Evolutionary conservation across 1,140 invertebrate species (phyloP), one percentile per base, ranked within the genome.

Genomic region (Tachypleus tridentatus): DNA sequence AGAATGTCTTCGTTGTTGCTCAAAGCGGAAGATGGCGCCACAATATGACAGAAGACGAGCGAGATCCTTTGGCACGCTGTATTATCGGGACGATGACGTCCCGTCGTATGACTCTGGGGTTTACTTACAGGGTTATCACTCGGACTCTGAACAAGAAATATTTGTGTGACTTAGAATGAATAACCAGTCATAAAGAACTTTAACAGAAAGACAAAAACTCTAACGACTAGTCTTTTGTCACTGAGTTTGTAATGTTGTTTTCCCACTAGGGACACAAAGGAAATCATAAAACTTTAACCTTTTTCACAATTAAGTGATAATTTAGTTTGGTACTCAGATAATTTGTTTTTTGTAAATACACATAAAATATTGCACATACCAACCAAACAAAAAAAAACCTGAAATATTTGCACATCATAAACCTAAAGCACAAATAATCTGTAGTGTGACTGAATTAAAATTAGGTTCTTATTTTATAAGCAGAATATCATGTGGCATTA

Each of bases 91-190:
- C 9, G 67, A 68, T 11, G 67, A 68, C 51, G 60, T 68, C 60
- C 64, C 65, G 50, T 68, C 67, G 4, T 68, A 68, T 52, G 67
- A 68, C 58, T 68, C 67, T 0, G 67, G 67, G 4, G 63, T 68
- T 57, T 64, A 68, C 53, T 51, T 68, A 11, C 67, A 68, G 50
- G 63, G 60, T 54, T 65, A 60, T 11, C 67, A 68, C 54, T 68
- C 67, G 10, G 67, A 68, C 51, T 68, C 67, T 3, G 67, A 68
- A 49, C 67, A 68, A 49, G 67, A 68, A 50, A 68, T 68, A 11
- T 68, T 68, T 52, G 67, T 68, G 53, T 54, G 53, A n/a, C n/a
- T 54, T 54, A 8, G n/a, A 54, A 54, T 54, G n/a, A 54, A n/a
- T 3, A n/a, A 8, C n/a, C 7, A 54, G 53, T 54, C n/a, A 8